Evolutionary conservation across 2,113 vertebrate genomes (phyloP).

Genomic region (Eubucco bourcierii): DNA sequence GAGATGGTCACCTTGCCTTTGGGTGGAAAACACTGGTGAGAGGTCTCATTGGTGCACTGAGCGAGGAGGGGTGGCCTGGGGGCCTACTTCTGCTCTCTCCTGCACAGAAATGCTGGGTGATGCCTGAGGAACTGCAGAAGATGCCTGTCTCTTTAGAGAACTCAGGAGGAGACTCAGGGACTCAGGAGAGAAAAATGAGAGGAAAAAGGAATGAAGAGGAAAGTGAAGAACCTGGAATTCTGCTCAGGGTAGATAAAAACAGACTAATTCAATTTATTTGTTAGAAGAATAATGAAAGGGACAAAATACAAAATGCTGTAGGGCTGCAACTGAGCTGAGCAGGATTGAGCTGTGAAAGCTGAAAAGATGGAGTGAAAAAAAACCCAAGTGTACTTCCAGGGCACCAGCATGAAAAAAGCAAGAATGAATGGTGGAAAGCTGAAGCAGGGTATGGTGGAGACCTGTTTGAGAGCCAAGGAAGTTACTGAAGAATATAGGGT

Average conservation of each 20-base stretch:
- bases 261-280: neutral
- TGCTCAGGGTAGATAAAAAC: neutral
- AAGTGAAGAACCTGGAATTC: neutral
- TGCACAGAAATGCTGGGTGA: neutral
- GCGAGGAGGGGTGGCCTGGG: neutral
- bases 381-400: neutral
- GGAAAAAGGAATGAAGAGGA: neutral
- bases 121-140: neutral
- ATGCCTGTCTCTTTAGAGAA: neutral
- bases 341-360: neutral
- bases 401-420: neutral
- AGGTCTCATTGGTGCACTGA: neutral
- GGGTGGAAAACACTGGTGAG: neutral
- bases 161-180: neutral
- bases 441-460: neutral
- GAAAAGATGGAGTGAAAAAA: slow-evolving; percentile 54
- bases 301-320: slow-evolving; percentile 1
- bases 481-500: neutral
- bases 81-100: neutral
- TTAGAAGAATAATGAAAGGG: neutral
- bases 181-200: neutral
- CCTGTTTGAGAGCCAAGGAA: neutral
- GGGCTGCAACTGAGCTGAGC: neutral
- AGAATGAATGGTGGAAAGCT: neutral
- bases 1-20: neutral